Percentiles rank a stretch among this genome's conserved stretches.
Evolutionary conservation across 1,140 invertebrate genomes (phyloP).

Genomic region (Zaprionus inermis): DNA sequence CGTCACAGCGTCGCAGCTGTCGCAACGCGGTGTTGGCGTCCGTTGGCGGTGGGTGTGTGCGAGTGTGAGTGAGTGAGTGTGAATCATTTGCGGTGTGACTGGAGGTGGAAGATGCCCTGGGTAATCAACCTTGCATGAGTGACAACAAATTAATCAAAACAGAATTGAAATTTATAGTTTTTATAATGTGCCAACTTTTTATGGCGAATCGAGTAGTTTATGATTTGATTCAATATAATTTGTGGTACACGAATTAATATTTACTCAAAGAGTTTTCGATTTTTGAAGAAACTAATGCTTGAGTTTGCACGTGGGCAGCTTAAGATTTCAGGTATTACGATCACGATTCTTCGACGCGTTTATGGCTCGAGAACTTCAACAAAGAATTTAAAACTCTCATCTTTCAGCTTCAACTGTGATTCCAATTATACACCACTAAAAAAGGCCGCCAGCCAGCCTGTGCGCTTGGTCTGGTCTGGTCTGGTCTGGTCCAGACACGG

Average conservation of each 20-base stretch:
- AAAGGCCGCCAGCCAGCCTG: conserved; percentile 24
- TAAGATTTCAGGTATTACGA: conserved; percentile 8
- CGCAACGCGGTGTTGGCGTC: conserved; percentile 37
- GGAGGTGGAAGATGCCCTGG: conserved; percentile 34
- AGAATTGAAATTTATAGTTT: conserved; percentile 6
- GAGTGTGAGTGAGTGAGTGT: background rate
- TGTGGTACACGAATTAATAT: background rate
- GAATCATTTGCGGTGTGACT: conserved; percentile 1
- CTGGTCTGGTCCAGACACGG: conserved; percentile 25
- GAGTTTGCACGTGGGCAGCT: background rate
- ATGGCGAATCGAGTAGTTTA: background rate
- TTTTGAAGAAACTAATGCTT: background rate
- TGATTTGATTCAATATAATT: background rate
- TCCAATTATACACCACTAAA: conserved; percentile 49
- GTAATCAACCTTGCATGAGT: conserved; percentile 21
- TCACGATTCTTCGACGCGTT: conserved; percentile 25
- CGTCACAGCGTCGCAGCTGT: conserved; percentile 22
- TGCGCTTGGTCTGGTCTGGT: background rate
- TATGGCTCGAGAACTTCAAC: conserved; percentile 16
- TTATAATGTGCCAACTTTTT: conserved; percentile 10
- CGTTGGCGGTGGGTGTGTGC: conserved; percentile 14
- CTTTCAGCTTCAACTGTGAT: conserved; percentile 12
- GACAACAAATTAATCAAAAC: conserved; percentile 19
- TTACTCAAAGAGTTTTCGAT: background rate
- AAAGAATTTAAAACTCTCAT: background rate